Percentiles rank a stretch among this genome's conserved stretches.
Conservation (phyloP, 2,888 invertebrate species). For the Diogma glabrata region DNA sequence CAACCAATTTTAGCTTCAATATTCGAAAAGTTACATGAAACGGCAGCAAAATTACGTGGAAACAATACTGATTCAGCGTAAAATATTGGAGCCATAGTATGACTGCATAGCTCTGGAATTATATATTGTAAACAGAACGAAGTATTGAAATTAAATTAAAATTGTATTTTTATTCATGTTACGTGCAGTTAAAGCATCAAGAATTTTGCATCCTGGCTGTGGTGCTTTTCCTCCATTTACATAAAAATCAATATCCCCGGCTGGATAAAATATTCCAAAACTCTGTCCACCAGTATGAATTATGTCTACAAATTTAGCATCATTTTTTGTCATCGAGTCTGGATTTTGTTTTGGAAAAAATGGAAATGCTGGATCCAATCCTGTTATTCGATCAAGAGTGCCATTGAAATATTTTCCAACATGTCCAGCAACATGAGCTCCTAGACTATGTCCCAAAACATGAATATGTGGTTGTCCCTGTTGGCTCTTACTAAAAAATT, state of each 20-base stretch:
- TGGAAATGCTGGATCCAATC: conserved; percentile 35
- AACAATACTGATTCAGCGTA: conserved; percentile 32
- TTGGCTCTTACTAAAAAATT: too few species aligned
- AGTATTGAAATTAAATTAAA: too few species aligned
- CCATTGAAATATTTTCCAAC: conserved; percentile 32
- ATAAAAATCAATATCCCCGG: conserved; percentile 33
- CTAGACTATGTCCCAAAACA: conserved; percentile 33
- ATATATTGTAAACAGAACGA: too few species aligned
- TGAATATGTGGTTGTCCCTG: too few species aligned
- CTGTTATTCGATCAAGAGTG: conserved; percentile 24
- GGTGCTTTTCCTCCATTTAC: conserved; percentile 30
- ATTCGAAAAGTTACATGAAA: too few species aligned
- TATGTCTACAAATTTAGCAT: conserved; percentile 32
- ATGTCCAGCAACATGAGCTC: conserved; percentile 32
- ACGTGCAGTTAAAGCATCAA: conserved; percentile 27
- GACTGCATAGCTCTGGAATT: conserved; percentile 30
- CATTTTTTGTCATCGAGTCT: conserved; percentile 26
- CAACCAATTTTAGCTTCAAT: too few species aligned
- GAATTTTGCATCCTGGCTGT: conserved; percentile 30
- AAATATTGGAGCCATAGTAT: conserved; percentile 30
- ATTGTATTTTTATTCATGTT: too few species aligned
- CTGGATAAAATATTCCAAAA: conserved; percentile 29
- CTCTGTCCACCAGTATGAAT: conserved; percentile 33
- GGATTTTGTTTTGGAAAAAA: conserved; percentile 26
- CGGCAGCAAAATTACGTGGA: conserved; percentile 27